Evolutionary conservation across 2,797 vertebrate genomes (phyloP), one percentile per base, ranked within the genome.

Genomic region (Schizopygopsis pylzovi): DNA sequence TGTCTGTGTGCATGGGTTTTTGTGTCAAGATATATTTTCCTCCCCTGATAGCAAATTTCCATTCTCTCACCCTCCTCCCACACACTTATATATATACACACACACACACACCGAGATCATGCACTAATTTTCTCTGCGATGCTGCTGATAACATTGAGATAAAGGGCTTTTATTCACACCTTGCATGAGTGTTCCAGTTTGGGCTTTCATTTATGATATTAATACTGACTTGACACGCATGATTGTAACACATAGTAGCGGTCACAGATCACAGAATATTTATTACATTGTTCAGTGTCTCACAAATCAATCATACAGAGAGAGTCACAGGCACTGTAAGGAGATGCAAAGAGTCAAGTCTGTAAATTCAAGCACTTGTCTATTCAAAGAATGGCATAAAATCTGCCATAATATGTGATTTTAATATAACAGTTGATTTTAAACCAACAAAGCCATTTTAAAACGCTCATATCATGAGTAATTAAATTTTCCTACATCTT

Each of bases 31-130:
- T 76, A 33, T 77, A 45, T 77, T 67, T 82, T 84, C 43, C 79
- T 39, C 87, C 65, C 81, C 90, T 92, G 90, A 94, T 92, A 93
- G 90, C 93, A 96, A 94, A 94, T 96, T 95, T 94, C 93, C 92
- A 93, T 87, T 94, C 91, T 91, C 88, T 88, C 85, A 89, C 92
- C 92, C 93, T 88, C 95, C 95, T 91, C 97, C 95, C 94, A 95
- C 95, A 79, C 95, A 95, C 88, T 92, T 94, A 92, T 91, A 93
- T 91, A 85, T 59, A 83, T 89, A 90, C 91, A 82, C 47, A 65
- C 75, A 61, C 85, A 79, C 61, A 84, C 89, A 90, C 91, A 3
- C 56, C 56, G 16, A 73, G 47, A 82, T 76, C 83, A 77, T 86
- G 79, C 49, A 73, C 71, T 72, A 70, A 61, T 87, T 43, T 77